These are phyloP conservation scores for Axis porcinus DNA, from an alignment of 2,113 vertebrate genomes.

Conservation along the genomic window DNA sequence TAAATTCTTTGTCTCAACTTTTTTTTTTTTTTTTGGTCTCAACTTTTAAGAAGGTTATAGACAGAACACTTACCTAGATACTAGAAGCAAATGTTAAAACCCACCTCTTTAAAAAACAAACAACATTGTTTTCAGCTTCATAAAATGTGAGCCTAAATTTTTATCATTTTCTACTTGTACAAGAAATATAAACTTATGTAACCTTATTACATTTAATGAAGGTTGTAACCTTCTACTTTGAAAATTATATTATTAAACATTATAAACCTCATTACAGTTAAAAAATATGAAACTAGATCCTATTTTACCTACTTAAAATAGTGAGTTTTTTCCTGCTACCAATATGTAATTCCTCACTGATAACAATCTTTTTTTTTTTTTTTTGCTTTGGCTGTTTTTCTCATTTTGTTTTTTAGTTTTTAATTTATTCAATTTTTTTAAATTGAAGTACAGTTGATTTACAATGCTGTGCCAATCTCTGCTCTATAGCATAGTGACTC, in stretches of 20 bases:
- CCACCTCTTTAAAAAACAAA: background rate
- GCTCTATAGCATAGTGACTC: background rate
- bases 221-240: background rate
- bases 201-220: background rate
- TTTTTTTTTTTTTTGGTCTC: background rate
- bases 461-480: background rate
- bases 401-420: background rate
- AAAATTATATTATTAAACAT: constrained; percentile 2
- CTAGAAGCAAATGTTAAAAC: background rate
- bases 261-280: background rate
- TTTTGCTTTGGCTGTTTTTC: background rate
- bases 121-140: background rate
- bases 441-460: background rate
- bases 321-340: background rate
- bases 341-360: background rate
- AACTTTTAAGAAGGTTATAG: constrained; percentile 6
- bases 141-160: background rate
- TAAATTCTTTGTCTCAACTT: background rate
- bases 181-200: background rate
- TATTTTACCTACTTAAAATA: background rate
- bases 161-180: background rate
- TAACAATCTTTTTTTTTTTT: background rate
- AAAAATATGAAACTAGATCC: background rate
- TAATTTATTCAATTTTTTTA: background rate
- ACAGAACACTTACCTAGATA: background rate